Percentiles rank a stretch among this genome's conserved stretches.
Evolutionary conservation across 2,113 vertebrate species (phyloP).

Genomic region (Hyperopisus bebe): DNA sequence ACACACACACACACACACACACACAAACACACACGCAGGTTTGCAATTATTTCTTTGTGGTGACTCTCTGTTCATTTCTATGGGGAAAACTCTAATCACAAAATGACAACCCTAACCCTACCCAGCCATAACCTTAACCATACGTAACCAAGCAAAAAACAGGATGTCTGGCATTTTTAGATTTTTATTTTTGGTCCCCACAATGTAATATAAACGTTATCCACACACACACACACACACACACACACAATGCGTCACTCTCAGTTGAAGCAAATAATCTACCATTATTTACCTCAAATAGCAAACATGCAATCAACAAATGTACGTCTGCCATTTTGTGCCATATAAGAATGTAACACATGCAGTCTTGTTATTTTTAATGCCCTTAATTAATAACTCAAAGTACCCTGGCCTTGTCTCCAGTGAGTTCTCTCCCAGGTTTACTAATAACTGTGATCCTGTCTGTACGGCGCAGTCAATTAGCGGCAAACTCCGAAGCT

Average conservation of each 20-base stretch:
- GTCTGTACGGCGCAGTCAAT: background rate
- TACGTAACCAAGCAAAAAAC: too few relatives aligned
- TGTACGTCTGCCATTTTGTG: background rate
- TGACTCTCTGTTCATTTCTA: too few relatives aligned
- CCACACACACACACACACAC: background rate
- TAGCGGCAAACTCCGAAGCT: background rate
- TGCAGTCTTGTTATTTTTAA: slow-evolving; percentile 24
- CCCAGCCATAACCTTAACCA: too few relatives aligned
- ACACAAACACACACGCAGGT: background rate
- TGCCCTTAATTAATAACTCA: slow-evolving; percentile 17
- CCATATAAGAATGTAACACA: background rate
- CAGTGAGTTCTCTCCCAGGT: background rate
- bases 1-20: background rate
- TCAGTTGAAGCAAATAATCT: background rate
- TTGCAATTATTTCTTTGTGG: background rate
- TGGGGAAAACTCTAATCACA: too few relatives aligned
- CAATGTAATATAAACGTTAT: background rate
- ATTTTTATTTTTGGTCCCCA: background rate
- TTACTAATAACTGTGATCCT: background rate
- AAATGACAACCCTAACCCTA: too few relatives aligned
- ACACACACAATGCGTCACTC: background rate
- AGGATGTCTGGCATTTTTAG: too few relatives aligned
- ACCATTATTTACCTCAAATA: background rate
- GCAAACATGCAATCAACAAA: background rate
- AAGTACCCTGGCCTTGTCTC: background rate